Base-by-base conservation (phyloP, 2,888 invertebrate species). In the Microctonus brassicae region DNA sequence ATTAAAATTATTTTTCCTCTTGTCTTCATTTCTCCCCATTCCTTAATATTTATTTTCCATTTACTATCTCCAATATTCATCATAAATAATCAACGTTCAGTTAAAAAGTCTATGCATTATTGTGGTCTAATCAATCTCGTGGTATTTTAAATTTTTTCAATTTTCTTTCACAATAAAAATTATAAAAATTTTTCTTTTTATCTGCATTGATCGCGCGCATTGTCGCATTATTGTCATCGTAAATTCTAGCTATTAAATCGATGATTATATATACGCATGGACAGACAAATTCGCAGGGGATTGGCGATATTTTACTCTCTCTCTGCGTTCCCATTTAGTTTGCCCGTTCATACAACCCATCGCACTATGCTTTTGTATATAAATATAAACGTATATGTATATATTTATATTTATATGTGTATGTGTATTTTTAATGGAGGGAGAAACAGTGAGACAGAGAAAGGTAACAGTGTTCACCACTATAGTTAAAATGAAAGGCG, bases 401-500 rank as follows among this genome's bases (percentile, higher is more conserved):
- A 65, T 29, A 39, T 57, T 11, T 47, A 60, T 34, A 61, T 36
- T 57, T 65, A 65, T 33, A 63, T 26, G 64, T 34, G 36, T 42
- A 53, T 36, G 47, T 34, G 17, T 29, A 29, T 29, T 29, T 5
- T 29, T 29, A 5, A 29, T 29, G 58, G 69, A 39, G 58, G 70
- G 63, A 57, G 29, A 34, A 34, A 73, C 73, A 71, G 69, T 67
- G 76, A 77, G 76, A 67, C 64, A 69, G 66, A 61, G 68, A 74
- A 57, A 72, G 80, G 80, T 83, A 82, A 81, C 82, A 79, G 81
- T 81, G 81, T 82, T 67, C 82, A 77, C 81, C 79, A 85, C 86
- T 86, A 81, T 86, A 84, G 83, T 83, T 82, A 84, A 86, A 87
- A 86, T 85, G 86, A 87, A 87, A 87, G 86, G 86, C 83, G 81